Evolutionary conservation across 1,140 invertebrate species (phyloP), one percentile per base, ranked within the genome.

Genomic region (Atta cephalotes): DNA sequence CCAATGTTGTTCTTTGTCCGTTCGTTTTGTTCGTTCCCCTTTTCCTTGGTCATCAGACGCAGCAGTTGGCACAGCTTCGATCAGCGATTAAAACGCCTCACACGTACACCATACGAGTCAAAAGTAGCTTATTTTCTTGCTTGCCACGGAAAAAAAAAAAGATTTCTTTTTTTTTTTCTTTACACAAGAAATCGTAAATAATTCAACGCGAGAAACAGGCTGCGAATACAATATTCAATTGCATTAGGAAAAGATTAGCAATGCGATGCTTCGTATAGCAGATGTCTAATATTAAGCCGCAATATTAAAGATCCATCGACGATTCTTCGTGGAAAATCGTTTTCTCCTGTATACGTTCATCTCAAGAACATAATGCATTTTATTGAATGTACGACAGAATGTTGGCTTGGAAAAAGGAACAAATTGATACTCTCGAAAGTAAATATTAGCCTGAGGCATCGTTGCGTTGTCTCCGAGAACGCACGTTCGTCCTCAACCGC

Each of bases 31-130:
- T 87, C 25, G n/a, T 84, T 70, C 49, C 53, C 14, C 78, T 60
- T 63, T 72, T 49, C 49, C 28, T 86, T 45, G 72, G 60, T 53
- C 31, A 12, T 78, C 6, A 18, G 87, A 89, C 79, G 58, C 86
- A 85, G 79, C 74, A 80, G 63, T 86, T 79, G 87, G 49, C 89
- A 51, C 39, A 63, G 62, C 31, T 70, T 31, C 51, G 51, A 35
- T 70, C n/a, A 16, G 14, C 45, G 35, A 81, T 81, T 58, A 71
- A 72, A 60, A 72, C 21, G 21, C 25, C 6, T 56, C 21, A 6
- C 16, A 25, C 35, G 49, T 63, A 78, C 45, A 25, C 35, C 49
- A 10, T 3, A 7, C 65, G 78, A 80, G 45, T 9, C n/a, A 71
- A 21, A 81, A 56, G 65, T 18, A 31, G 3, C 45, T 18, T 66